Evolutionary conservation across 2,113 vertebrate species (phyloP).

Genomic region (Lanius ludovicianus): DNA sequence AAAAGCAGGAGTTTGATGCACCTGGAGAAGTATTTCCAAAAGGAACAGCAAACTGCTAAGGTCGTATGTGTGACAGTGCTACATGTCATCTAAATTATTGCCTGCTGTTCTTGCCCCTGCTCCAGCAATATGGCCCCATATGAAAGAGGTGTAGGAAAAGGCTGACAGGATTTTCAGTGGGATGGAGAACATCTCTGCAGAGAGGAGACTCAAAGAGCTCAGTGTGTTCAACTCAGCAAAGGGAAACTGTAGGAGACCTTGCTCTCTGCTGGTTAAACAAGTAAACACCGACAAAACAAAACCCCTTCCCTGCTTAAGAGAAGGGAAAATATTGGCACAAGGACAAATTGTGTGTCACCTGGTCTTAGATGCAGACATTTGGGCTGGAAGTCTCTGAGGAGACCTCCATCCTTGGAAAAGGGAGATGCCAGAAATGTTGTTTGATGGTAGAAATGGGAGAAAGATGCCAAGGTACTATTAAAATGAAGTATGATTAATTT

Average conservation of each 20-base stretch:
- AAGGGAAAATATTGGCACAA: background rate
- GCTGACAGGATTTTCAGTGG: background rate
- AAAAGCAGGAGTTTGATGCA: background rate
- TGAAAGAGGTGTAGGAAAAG: background rate
- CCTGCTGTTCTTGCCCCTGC: background rate
- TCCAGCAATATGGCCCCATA: background rate
- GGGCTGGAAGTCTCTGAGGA: background rate
- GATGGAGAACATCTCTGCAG: background rate
- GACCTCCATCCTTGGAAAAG: background rate
- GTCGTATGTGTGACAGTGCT: background rate
- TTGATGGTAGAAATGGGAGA: background rate
- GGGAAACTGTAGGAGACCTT: background rate
- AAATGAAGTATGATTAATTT: conserved; percentile 33
- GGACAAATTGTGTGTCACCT: background rate
- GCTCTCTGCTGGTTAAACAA: background rate
- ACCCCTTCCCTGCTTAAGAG: background rate
- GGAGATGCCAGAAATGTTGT: background rate
- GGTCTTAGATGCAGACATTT: background rate
- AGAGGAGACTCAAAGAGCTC: background rate
- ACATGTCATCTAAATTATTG: background rate
- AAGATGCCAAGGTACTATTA: background rate
- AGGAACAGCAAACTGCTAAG: background rate
- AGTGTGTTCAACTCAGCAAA: background rate
- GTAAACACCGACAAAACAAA: background rate
- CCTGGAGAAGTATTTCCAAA: background rate